Evolutionary conservation across 2,888 invertebrate species (phyloP), one percentile per base, ranked within the genome.

Genomic region (Cantharis nigra): DNA sequence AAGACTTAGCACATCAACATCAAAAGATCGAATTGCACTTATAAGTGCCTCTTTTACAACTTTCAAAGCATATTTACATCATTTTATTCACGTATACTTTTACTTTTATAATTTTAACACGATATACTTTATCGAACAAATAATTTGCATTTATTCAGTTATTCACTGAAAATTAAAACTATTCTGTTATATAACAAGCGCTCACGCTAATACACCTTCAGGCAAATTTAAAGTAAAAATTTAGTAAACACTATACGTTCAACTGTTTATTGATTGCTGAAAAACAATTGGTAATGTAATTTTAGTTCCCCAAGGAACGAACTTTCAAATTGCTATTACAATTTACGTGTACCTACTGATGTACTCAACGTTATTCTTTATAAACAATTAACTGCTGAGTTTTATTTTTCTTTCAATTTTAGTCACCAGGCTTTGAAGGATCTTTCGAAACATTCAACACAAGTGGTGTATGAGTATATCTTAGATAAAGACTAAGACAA

Each of bases 1-100:
- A 75, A 75, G 78, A 78, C 78, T 78, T 78, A 65, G 78, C 78
- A 78, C 75, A 72, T 77, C 76, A 80, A 81, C 82, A 82, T 82
- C 82, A 82, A 82, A 82, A 81, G 81, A 81, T 81, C 79, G 79
- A 80, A 79, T 76, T 81, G 80, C 80, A 81, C 79, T 82, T 77
- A 78, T 80, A 81, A 79, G 81, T 75, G 70, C 70, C 78, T 67
- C 67, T 72, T 75, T 70, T 62, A 70, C 67, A 16, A 76, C 67
- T 72, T 75, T 64, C n/a, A 63, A 74, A 64, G 75, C 76, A 70
- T 70, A 78, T 76, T 78, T 78, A 78, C 65, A 67, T 26, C 76
- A 73, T 73, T 77, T 72, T 72, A 64, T 72, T 76, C 73, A 73
- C 70, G 67, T 70, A 72, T 64, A 69, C 71, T 73, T 77, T 77